Base-by-base conservation (phyloP, 2,888 invertebrate species). In the Aphodius granarius region DNA sequence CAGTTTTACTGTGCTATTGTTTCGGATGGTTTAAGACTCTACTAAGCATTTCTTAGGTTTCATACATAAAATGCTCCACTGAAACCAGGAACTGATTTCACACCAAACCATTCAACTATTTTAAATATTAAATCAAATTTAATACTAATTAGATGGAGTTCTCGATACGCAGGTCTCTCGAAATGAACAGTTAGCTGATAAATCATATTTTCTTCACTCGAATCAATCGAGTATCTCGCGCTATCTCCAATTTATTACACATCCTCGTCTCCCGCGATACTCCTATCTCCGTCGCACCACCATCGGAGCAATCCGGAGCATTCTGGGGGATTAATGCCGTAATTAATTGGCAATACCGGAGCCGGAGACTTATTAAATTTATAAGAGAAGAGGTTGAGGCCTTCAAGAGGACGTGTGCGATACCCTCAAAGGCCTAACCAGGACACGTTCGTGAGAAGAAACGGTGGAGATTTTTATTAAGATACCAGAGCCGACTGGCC, bases 401-500 rank as follows among this genome's bases (percentile, higher is more conserved):
- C 63, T 71, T 70, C 70, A 65, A 74, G 74, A 71, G 71, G 65
- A 70, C 74, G 70, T 74, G 43, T 43, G 43, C 43, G 43, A 43
- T 43, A 43, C 43, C 43, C 22, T 70, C 70, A 43, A 63, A 74
- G 74, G 22, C 17, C 23, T 43, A 43, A 43, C 43, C 43, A 43
- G 43, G 13, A 43, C 43, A 43, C 43, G 43, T 43, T 13, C 43
- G 43, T 13, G 43, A 43, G 43, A 43, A 43, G 43, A 43, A 43
- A 23, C 6, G 66, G 72, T 71, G 72, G 71, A 71, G 76, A 76
- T 76, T 76, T 76, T 76, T 76, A 76, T 76, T 76, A 76, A 76
- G 76, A 76, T 76, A 76, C 63, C 65, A 63, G 19, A 20, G 63
- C 20, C 63, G 73, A 64, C 70, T 72, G 72, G 71, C 63, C 71